phyloP scores from a whole-genome alignment of 2,797 vertebrate genomes.

The Tympanoctomys barrerae region DNA sequence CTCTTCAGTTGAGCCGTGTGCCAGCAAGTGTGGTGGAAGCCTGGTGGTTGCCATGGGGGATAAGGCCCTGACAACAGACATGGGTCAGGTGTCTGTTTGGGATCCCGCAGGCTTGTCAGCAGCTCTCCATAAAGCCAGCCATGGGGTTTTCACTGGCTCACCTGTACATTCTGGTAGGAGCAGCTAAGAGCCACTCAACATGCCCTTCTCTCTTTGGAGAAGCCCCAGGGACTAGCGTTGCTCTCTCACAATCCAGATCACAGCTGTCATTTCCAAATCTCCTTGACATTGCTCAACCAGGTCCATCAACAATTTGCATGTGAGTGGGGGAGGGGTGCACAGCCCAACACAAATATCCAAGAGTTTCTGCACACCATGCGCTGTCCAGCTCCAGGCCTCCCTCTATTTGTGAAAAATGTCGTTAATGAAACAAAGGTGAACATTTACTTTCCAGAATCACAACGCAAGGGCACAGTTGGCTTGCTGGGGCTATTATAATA shows the following conservation, averaged over 20 bases:
- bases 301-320: neutral
- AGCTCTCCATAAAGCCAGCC: conserved; percentile 68
- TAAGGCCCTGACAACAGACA: conserved; percentile 76
- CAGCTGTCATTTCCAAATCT: neutral
- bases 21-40: conserved; percentile 43
- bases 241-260: neutral
- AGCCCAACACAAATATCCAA: rapidly evolving
- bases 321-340: neutral
- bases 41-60: conserved; percentile 74
- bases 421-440: neutral
- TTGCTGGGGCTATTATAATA: neutral
- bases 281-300: neutral
- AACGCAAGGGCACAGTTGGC: neutral
- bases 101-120: conserved; percentile 73
- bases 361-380: neutral
- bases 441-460: neutral
- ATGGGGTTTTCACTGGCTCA: conserved; percentile 75
- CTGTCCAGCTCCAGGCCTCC: neutral
- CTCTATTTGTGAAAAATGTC: neutral
- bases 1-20: conserved; percentile 45
- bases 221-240: neutral
- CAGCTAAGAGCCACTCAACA: conserved; percentile 69
- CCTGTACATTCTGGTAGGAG: conserved; percentile 71
- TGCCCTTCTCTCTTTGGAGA: conserved; percentile 56
- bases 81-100: conserved; percentile 70